Evolutionary conservation across 2,797 vertebrate genomes (phyloP), one percentile per base, ranked within the genome.

Genomic region (Loriculus beryllinus): DNA sequence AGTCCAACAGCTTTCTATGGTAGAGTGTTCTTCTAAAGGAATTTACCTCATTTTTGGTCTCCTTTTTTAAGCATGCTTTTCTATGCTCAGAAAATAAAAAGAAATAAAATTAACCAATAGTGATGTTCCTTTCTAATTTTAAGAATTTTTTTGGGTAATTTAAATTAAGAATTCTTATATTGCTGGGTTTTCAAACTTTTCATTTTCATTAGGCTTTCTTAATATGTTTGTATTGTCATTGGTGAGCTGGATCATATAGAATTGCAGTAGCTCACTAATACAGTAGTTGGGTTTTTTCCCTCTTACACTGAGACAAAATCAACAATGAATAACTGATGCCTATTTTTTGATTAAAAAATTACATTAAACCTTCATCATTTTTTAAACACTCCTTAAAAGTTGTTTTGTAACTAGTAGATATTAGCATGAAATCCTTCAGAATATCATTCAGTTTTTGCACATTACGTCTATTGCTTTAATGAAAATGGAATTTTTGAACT

Each of bases 91-190:
- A 54, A 82, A 91, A 63, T 13, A 4, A 67, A 43, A 14, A 40
- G 10, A 5, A 21, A 9, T 20, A 21, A 57, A 33, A 20, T 19
- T 3, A 1, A 1, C 15, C 39, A 52, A 3, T 18, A 72, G 2
- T 12, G 15, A 15, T 62, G 4, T 63, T 93, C 9, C 51, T 85
- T 74, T 77, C 4, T 29, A 8, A 48, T 88, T 86, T 31, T 25
- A 62, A 49, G 82, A 6, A 7, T 47, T 89, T 52, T 47, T 0
- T 69, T 39, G 29, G 7, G 8, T 70, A 63, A 76, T 42, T 35
- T 62, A 29, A 64, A 40, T 52, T 8, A 65, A 43, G 49, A 78
- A 42, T 79, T 72, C 4, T 62, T 62, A 12, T 40, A 3, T 9
- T 42, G 12, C 52, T 79, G 6, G 9, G n/a, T 6, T 82, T 54